These are phyloP conservation scores for Oxytorus armatus DNA, from an alignment of 2,888 invertebrate genomes.

Conservation along the genomic window DNA sequence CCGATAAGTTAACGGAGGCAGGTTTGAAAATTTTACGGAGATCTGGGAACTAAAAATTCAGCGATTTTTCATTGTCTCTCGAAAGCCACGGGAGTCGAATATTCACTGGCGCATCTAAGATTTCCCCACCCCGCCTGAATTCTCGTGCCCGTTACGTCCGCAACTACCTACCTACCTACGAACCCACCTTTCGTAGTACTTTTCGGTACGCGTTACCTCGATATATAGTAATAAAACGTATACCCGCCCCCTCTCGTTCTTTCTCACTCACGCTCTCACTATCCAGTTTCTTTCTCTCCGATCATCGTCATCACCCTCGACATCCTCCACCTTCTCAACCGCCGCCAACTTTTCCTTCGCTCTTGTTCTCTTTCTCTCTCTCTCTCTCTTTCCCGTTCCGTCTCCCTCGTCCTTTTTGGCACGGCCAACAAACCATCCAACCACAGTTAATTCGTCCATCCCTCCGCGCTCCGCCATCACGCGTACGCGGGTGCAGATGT, in stretches of 20 bases:
- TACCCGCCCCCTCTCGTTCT: slow-evolving; percentile 23
- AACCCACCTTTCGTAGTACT: slow-evolving; percentile 42
- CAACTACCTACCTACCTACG: slow-evolving; percentile 57
- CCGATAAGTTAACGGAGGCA: too few relatives aligned
- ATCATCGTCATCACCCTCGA: slow-evolving; percentile 42
- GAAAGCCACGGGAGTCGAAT: slow-evolving; percentile 19
- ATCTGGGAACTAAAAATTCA: slow-evolving; percentile 21
- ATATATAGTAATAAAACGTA: slow-evolving; percentile 24
- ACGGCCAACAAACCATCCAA: slow-evolving; percentile 57
- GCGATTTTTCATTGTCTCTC: slow-evolving; percentile 36
- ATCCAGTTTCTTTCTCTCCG: slow-evolving; percentile 27
- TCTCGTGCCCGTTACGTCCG: slow-evolving; percentile 59
- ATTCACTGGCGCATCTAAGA: slow-evolving; percentile 46
- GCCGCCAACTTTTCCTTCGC: slow-evolving; percentile 44
- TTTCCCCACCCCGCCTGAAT: slow-evolving; percentile 26
- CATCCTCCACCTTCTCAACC: slow-evolving; percentile 22
- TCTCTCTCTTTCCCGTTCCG: slow-evolving; percentile 47
- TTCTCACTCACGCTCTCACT: slow-evolving; percentile 33
- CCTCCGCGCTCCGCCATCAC: slow-evolving; percentile 73
- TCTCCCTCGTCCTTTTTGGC: slow-evolving; percentile 51
- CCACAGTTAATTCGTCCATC: slow-evolving; percentile 69
- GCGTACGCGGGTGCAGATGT: slow-evolving; percentile 78
- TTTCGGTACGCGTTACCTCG: slow-evolving; percentile 51
- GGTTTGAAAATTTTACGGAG: too few relatives aligned
- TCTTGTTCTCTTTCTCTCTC: slow-evolving; percentile 36